Evolutionary conservation across 2,888 invertebrate genomes (phyloP), one percentile per base, ranked within the genome.

Genomic region (Scaptomyza flava): DNA sequence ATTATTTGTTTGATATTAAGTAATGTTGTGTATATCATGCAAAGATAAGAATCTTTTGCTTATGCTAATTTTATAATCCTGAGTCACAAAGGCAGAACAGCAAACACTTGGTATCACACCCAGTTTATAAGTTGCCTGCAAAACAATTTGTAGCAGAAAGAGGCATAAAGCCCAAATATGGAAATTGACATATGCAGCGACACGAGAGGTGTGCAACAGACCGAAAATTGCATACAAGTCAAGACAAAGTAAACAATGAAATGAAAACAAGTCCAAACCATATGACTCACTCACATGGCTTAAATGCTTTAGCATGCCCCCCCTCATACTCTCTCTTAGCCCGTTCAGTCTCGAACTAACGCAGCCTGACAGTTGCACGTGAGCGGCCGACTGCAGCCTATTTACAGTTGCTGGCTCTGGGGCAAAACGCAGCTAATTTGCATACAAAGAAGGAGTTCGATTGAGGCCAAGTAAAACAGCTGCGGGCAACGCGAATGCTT

Each of bases 391-490:
- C 50, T 58, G 48, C 67, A 71, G 58, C 56, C 48, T 33, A 42
- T 57, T 52, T 17, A 17, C 38, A 42, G 42, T 42, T 50, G 41
- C 23, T 51, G 41, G 30, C 47, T 34, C 34, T 30, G 46, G 27
- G 36, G 20, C 36, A 50, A 12, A 38, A 38, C 62, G 64, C 74
- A 67, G 48, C 83, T 86, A 54, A 86, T 86, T 86, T 86, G 88
- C 85, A 86, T 86, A 86, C 88, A 86, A 86, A 79, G 79, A 74
- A 77, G 66, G 27, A 27, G 6, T 68, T 77, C 80, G 72, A 84
- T 81, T 81, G 78, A 79, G 79, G 68, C 70, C 72, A 74, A 77
- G 61, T 57, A 63, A 47, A 78, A 68, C 77, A 76, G 68, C 65
- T 77, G 79, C 66, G 36, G 30, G n/a, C 56, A 69, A 68, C 68